These are phyloP conservation scores for Agriopis leucophaearia DNA, from an alignment of 2,888 invertebrate genomes.

Conservation along the genomic window DNA sequence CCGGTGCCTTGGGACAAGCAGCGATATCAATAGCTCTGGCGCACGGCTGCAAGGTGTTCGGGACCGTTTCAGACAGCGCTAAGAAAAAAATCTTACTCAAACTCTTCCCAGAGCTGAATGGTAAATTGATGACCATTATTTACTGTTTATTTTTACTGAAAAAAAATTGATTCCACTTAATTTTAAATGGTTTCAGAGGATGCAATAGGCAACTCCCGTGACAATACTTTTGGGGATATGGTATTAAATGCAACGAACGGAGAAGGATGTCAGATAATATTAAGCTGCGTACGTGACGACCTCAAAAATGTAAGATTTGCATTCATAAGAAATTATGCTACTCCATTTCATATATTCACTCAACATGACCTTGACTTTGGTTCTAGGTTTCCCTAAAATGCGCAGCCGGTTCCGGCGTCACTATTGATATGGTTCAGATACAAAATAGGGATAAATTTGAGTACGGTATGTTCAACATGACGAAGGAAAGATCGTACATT, in stretches of 20 bases:
- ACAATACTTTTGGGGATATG: constrained; percentile 63
- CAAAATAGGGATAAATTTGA: constrained; percentile 52
- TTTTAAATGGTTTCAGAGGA: constrained; percentile 56
- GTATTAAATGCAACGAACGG: constrained; percentile 57
- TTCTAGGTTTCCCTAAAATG: constrained; percentile 54
- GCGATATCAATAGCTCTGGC: constrained; percentile 64
- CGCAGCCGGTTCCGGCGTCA: constrained; percentile 46
- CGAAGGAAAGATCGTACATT: constrained; percentile 48
- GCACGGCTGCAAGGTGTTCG: constrained; percentile 63
- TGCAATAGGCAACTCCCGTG: constrained; percentile 67
- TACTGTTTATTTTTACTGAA: background rate
- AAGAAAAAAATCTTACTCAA: constrained; percentile 69
- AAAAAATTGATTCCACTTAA: background rate
- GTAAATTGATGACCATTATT: constrained; percentile 11
- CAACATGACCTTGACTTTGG: background rate
- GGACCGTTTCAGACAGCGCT: constrained; percentile 65
- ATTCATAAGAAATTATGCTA: no score
- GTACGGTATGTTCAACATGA: constrained; percentile 55
- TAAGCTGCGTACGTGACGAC: constrained; percentile 57
- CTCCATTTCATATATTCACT: background rate
- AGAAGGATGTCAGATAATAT: constrained; percentile 60
- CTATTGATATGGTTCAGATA: constrained; percentile 56
- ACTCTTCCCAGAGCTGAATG: constrained; percentile 52
- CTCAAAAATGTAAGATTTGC: constrained; percentile 61
- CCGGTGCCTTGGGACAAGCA: constrained; percentile 74